These are phyloP conservation scores for Zootermopsis nevadensis DNA, from an alignment of 2,888 invertebrate genomes.

Conservation along the genomic window DNA sequence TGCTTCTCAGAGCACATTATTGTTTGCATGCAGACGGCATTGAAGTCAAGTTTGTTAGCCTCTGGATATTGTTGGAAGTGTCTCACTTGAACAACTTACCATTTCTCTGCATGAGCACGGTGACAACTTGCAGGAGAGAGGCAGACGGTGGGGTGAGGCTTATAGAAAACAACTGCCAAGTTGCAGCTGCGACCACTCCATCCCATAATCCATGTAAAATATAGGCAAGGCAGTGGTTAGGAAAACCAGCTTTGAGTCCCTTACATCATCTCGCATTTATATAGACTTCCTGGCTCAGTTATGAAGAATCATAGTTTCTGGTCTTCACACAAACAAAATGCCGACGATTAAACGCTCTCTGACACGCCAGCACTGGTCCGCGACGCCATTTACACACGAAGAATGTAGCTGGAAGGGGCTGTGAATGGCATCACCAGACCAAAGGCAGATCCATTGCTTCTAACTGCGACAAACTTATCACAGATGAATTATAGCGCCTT, in stretches of 20 bases:
- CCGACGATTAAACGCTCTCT: too few relatives aligned
- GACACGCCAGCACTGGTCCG: too few relatives aligned
- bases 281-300: too few relatives aligned
- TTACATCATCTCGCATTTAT: neutral
- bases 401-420: too few relatives aligned
- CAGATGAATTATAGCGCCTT: too few relatives aligned
- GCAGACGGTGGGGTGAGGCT: neutral
- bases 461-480: too few relatives aligned
- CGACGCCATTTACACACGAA: too few relatives aligned
- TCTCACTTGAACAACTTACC: neutral
- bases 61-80: neutral
- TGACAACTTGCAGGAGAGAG: conserved; percentile 5
- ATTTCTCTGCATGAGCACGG: neutral
- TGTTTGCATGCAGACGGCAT: conserved; percentile 12
- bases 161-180: neutral
- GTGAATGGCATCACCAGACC: too few relatives aligned
- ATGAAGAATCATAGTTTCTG: too few relatives aligned
- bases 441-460: too few relatives aligned
- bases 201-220: neutral
- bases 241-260: neutral
- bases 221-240: neutral
- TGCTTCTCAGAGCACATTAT: neutral
- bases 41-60: neutral
- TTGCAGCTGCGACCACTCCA: conserved; percentile 7
- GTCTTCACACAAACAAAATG: too few relatives aligned